Base-by-base conservation (phyloP, 2,113 vertebrate species). In the Phrynosoma blainvillii region DNA sequence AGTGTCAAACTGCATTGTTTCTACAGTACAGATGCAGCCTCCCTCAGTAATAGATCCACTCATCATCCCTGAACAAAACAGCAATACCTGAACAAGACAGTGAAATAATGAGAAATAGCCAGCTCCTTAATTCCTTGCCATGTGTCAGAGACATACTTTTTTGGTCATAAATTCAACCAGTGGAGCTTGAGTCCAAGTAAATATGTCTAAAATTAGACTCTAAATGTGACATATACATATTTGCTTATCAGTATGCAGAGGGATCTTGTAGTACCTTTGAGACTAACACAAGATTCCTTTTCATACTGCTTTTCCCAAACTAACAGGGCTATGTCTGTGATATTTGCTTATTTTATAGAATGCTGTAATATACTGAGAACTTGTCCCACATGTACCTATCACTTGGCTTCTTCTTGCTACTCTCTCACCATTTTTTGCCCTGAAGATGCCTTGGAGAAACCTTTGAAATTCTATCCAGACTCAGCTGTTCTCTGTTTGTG, bases 401-500 rank as follows among this genome's bases (percentile, higher is more conserved):
- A 20, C 65, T 14, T 42, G 68, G 65, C 13, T 79, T 18, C 52
- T 70, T 83, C 16, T 6, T 27, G 81, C 14, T 36, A 30, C 25
- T 62, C 6, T 32, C 30, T 8, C 18, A 18, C 79, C 54, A 32
- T 47, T 23, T 59, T 27, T 30, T 12, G 11, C 30, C 40, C 56
- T 23, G 25, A 74, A 66, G 10, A 79, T 36, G 42, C n/a, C 42
- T 79, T 42, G 47, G 59, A 77, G 16, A 77, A 77, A 56, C 65
- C 36, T 86, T 79, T 68, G 42, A 86, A 86, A 70, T 86, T 79
- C 21, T 86, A 78, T 86, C 84, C 88, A 91, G 62, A 77, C 84
- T 79, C 56, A 83, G 65, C 71, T 90, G 70, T 85, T 88, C 82
- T 23, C 25, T 94, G 32, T 94, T 88, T 87, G 88, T 91, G 86